A percentile compares a stretch with the other conserved stretches of the same genome.
Evolutionary conservation across 2,113 vertebrate species (phyloP).

Genomic region (Sisor rabdophorus): DNA sequence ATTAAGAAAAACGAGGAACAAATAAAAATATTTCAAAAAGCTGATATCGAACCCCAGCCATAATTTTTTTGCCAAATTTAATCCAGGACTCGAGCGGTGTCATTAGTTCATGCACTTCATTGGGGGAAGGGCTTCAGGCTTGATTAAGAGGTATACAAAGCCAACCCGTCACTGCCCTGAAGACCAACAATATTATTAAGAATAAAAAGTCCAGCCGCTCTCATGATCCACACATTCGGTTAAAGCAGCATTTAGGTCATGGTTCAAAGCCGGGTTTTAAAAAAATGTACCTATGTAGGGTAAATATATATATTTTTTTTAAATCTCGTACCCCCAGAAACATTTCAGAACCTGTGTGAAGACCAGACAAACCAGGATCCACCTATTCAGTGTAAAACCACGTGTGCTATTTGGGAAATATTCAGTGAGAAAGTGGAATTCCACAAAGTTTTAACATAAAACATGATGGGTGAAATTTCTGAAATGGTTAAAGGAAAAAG

Average conservation of each 20-base stretch:
- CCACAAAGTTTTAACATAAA: slow-evolving; percentile 51
- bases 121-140: slow-evolving; percentile 4
- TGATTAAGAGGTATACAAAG: background rate
- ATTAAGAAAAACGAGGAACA: slow-evolving; percentile 34
- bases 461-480: slow-evolving; percentile 34
- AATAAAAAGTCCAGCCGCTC: slow-evolving; percentile 8
- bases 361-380: slow-evolving; percentile 29
- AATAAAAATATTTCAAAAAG: slow-evolving; percentile 11
- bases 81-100: slow-evolving; percentile 30
- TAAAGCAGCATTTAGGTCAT: slow-evolving; percentile 27
- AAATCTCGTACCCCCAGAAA: slow-evolving; percentile 25
- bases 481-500: slow-evolving; percentile 45
- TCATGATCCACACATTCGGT: slow-evolving; percentile 28
- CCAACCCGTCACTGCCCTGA: slow-evolving; percentile 22
- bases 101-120: slow-evolving; percentile 14
- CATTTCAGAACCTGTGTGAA: slow-evolving; percentile 46
- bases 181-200: slow-evolving; percentile 30
- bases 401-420: slow-evolving; percentile 24
- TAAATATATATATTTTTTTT: background rate
- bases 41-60: background rate
- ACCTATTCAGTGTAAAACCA: slow-evolving; percentile 31
- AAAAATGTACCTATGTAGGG: slow-evolving; percentile 18
- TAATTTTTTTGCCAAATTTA: slow-evolving; percentile 16
- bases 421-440: slow-evolving; percentile 45
- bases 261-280: slow-evolving; percentile 13